Conservation (phyloP, 1,140 invertebrate genomes). For the Solen grandis region DNA sequence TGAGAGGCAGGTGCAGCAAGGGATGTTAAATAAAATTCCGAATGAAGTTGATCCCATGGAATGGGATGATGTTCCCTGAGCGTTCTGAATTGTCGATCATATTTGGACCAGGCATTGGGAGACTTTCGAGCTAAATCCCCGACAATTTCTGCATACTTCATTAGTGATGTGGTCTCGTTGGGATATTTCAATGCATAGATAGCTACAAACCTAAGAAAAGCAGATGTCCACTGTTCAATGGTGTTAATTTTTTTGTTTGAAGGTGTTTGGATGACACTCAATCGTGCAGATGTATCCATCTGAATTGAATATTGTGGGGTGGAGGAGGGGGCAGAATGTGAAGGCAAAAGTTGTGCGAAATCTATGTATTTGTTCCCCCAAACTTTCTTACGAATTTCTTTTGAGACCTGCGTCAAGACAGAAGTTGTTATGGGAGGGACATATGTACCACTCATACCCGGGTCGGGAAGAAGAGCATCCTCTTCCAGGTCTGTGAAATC, state of each 20-base stretch:
- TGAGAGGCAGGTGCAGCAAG: neutral
- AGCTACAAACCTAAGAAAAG: constrained; percentile 12
- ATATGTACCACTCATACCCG: too few species aligned
- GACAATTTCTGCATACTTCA: constrained; percentile 32
- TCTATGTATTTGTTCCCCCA: too few species aligned
- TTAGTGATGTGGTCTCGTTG: neutral
- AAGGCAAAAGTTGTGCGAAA: too few species aligned
- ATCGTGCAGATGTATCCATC: neutral
- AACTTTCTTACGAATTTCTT: too few species aligned
- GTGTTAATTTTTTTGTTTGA: neutral
- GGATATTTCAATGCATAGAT: constrained; percentile 17
- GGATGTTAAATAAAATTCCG: too few species aligned
- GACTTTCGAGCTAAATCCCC: neutral
- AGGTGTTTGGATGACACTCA: neutral
- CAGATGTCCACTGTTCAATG: constrained; percentile 28
- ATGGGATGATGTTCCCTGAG: neutral
- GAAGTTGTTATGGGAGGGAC: too few species aligned
- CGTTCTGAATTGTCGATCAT: constrained; percentile 17
- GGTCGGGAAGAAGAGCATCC: too few species aligned
- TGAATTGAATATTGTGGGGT: neutral
- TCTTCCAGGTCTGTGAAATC: too few species aligned
- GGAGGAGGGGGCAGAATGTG: too few species aligned
- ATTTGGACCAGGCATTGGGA: neutral
- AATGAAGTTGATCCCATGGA: constrained; percentile 10
- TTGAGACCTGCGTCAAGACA: too few species aligned